Evolutionary conservation across 2,888 invertebrate genomes (phyloP).

Genomic region (Eudasyphora cyanicolor): DNA sequence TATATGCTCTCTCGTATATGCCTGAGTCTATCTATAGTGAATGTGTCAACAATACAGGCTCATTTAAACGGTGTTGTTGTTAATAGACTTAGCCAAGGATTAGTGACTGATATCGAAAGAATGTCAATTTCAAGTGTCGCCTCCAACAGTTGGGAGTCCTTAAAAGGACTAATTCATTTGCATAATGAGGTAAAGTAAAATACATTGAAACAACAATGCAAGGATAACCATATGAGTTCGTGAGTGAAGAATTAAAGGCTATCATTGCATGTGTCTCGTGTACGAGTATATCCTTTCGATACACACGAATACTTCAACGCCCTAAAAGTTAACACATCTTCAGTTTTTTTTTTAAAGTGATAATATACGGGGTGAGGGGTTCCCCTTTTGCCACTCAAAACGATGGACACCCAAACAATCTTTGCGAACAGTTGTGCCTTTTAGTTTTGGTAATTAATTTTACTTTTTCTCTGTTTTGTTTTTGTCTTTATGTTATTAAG

Average conservation of each 20-base stretch:
- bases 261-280: background rate
- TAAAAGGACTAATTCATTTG: conserved; percentile 42
- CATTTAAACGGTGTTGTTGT: conserved; percentile 22
- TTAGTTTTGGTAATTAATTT: conserved; percentile 78
- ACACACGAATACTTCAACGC: conserved; percentile 34
- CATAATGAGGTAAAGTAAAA: conserved; percentile 39
- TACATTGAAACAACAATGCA: conserved; percentile 2
- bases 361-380: background rate
- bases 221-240: background rate
- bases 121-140: conserved; percentile 30
- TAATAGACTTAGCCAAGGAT: background rate
- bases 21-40: background rate
- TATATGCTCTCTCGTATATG: background rate
- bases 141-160: too few relatives aligned
- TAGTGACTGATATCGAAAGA: conserved; percentile 31
- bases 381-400: background rate
- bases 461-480: conserved; percentile 60
- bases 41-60: background rate
- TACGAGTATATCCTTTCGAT: background rate
- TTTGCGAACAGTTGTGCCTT: conserved; percentile 74
- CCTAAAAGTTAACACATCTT: conserved; percentile 52
- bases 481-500: conserved; percentile 24
- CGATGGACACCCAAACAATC: conserved; percentile 12
- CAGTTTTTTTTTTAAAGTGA: conserved; percentile 9
- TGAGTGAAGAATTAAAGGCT: background rate